Percentiles rank a stretch among this genome's conserved stretches.
These are phyloP conservation scores for Pseudochaenichthys georgianus DNA, from an alignment of 2,797 vertebrate species.

Conservation along the genomic window DNA sequence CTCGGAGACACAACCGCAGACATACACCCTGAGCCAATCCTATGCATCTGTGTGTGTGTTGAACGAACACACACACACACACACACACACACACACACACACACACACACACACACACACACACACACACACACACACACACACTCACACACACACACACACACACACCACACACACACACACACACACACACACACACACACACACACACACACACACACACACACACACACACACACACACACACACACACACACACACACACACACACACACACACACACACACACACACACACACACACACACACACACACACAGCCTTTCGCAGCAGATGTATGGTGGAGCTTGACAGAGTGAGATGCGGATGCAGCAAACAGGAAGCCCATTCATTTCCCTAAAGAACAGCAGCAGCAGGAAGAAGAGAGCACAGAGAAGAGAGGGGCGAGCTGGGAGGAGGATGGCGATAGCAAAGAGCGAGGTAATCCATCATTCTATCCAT, in stretches of 20 bases:
- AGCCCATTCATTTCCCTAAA: constrained; percentile 76
- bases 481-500: constrained; percentile 73
- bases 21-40: constrained; percentile 35
- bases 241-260: too few species aligned
- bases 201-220: too few species aligned
- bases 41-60: constrained; percentile 34
- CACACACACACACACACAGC: constrained; percentile 24
- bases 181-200: too few species aligned
- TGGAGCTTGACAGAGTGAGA: constrained; percentile 75
- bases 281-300: not conserved
- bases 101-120: too few species aligned
- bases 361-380: constrained; percentile 76
- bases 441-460: constrained; percentile 29
- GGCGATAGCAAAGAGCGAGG: constrained; percentile 61
- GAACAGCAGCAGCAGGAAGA: constrained; percentile 60
- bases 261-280: too few species aligned
- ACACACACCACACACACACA: too few species aligned
- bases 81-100: too few species aligned
- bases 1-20: constrained; percentile 22
- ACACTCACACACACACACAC: too few species aligned
- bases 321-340: constrained; percentile 51
- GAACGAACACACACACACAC: too few species aligned
- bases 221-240: too few species aligned
- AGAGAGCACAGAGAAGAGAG: constrained; percentile 31
- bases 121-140: too few species aligned